These are phyloP conservation scores for Folsomia manolachei DNA, from an alignment of 2,888 invertebrate species.

Conservation along the genomic window DNA sequence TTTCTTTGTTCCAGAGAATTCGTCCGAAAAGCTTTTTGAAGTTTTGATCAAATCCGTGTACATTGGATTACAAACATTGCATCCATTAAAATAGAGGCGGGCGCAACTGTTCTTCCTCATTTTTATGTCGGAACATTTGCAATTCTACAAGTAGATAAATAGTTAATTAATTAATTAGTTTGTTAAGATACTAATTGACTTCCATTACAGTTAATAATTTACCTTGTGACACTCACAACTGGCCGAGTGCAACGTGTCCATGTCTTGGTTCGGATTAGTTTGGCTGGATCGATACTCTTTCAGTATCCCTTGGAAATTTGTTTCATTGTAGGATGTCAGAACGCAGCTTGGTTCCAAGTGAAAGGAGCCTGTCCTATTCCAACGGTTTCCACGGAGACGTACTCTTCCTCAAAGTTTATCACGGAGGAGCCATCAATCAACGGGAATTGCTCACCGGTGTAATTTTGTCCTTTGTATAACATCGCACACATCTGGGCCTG, in stretches of 20 bases:
- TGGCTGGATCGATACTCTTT: neutral
- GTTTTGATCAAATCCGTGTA: conserved; percentile 19
- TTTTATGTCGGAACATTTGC: conserved; percentile 23
- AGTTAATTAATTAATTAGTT: no score
- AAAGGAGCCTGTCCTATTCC: conserved; percentile 20
- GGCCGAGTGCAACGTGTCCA: neutral
- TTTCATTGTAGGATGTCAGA: conserved; percentile 14
- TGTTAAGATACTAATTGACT: no score
- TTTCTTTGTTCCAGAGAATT: conserved; percentile 12
- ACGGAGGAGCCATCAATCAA: neutral
- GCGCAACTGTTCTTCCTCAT: conserved; percentile 21
- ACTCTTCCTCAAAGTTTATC: conserved; percentile 16
- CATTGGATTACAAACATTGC: conserved; percentile 20
- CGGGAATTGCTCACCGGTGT: neutral
- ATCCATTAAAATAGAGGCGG: conserved; percentile 23
- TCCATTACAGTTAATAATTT: no score
- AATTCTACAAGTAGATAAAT: conserved; percentile 23
- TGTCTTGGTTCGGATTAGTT: neutral
- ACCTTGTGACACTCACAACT: conserved; percentile 1
- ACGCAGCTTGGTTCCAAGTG: conserved; percentile 4
- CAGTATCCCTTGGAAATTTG: conserved; percentile 13
- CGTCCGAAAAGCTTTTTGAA: neutral
- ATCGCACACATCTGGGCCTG: neutral
- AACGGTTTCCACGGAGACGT: conserved; percentile 11
- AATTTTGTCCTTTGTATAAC: neutral